phyloP scores from a whole-genome alignment of 2,888 invertebrate genomes.

The Yponomeuta plumbellus region DNA sequence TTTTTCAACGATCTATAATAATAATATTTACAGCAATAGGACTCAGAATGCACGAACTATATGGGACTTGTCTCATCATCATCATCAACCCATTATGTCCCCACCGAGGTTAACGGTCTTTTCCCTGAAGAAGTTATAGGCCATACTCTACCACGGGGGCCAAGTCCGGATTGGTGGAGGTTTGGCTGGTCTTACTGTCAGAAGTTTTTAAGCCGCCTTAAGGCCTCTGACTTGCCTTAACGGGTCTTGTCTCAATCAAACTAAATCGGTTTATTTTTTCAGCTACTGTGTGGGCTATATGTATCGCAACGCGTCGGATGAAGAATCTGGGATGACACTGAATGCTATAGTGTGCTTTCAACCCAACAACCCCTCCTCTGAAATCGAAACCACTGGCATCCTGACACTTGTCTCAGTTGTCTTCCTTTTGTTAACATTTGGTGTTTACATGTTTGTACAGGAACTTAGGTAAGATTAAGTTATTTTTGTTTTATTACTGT shows the following conservation, averaged over 20 bases:
- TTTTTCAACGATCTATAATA: no score
- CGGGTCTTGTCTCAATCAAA: background rate
- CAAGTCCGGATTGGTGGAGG: no score
- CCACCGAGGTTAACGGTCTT: no score
- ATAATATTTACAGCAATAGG: background rate
- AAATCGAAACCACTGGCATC: conserved; percentile 54
- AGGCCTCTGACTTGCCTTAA: no score
- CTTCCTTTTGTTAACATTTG: conserved; percentile 76
- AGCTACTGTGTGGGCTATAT: conserved; percentile 57
- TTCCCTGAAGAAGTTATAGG: no score
- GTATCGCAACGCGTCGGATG: conserved; percentile 38
- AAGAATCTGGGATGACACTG: conserved; percentile 33
- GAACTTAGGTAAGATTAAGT: conserved; percentile 73
- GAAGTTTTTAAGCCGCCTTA: no score
- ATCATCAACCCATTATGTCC: no score
- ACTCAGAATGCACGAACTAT: background rate
- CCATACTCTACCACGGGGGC: no score
- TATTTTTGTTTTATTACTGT: background rate
- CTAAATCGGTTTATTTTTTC: conserved; percentile 22
- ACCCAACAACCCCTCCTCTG: conserved; percentile 68
- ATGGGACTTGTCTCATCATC: no score
- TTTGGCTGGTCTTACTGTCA: no score
- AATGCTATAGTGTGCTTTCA: conserved; percentile 79
- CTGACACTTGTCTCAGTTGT: conserved; percentile 72
- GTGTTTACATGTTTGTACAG: conserved; percentile 77